These are phyloP conservation scores for Villa cingulata DNA, from an alignment of 2,888 invertebrate species.

Conservation along the genomic window DNA sequence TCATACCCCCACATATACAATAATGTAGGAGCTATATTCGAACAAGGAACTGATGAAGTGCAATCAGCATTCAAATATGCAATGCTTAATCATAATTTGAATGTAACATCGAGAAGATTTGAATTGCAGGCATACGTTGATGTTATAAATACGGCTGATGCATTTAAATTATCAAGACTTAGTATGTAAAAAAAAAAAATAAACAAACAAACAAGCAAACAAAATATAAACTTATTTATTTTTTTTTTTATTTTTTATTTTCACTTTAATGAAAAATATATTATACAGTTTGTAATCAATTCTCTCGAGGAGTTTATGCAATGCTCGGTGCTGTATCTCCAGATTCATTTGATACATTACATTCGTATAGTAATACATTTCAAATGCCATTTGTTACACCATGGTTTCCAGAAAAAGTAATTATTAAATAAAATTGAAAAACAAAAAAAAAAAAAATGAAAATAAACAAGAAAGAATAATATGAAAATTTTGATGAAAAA, in stretches of 20 bases:
- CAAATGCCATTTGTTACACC: slow-evolving; percentile 91
- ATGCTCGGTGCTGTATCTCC: slow-evolving; percentile 86
- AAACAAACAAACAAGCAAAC: no score
- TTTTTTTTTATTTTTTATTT: no score
- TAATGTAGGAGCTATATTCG: slow-evolving; percentile 85
- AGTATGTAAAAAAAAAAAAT: slow-evolving; percentile 72
- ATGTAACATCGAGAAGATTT: slow-evolving; percentile 61
- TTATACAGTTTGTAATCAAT: slow-evolving; percentile 77
- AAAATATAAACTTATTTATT: no score
- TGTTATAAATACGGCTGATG: slow-evolving; percentile 84
- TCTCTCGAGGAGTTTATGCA: slow-evolving; percentile 75
- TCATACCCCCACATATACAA: slow-evolving; percentile 14
- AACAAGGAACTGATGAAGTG: slow-evolving; percentile 82
- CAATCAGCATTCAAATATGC: slow-evolving; percentile 88
- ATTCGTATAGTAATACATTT: slow-evolving; percentile 88
- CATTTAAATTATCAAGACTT: slow-evolving; percentile 78
- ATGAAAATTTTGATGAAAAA: no score
- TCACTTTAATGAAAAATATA: not conserved
- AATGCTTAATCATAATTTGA: slow-evolving; percentile 73
- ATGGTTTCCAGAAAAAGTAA: slow-evolving; percentile 86
- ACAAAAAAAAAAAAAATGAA: not conserved
- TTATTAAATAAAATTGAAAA: no score
- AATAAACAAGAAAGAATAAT: not conserved
- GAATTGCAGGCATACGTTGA: slow-evolving; percentile 82
- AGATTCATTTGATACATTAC: slow-evolving; percentile 86